These are phyloP conservation scores for Ormia ochracea DNA, from an alignment of 2,888 invertebrate species.

Conservation along the genomic window DNA sequence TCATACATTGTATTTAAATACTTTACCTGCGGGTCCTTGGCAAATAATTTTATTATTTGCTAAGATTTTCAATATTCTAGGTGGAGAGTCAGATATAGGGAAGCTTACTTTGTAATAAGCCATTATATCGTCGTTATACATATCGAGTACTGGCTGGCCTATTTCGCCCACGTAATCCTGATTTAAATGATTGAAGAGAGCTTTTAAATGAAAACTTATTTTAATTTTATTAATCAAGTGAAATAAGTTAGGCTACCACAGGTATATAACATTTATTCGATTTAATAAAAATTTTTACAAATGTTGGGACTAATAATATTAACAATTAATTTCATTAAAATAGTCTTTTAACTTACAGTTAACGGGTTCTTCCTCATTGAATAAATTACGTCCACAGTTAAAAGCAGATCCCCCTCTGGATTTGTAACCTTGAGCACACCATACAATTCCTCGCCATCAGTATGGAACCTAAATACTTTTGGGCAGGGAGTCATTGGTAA, in stretches of 20 bases:
- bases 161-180: constrained; percentile 81
- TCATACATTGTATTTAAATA: constrained; percentile 21
- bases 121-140: constrained; percentile 72
- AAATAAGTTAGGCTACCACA: no score
- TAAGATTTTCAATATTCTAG: constrained; percentile 79
- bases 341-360: constrained; percentile 68
- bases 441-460: constrained; percentile 76
- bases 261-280: no score
- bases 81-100: constrained; percentile 79
- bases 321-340: no score
- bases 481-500: constrained; percentile 75
- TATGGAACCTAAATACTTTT: constrained; percentile 76
- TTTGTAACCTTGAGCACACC: constrained; percentile 76
- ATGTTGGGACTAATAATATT: no score
- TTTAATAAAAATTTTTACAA: no score
- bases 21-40: constrained; percentile 79
- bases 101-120: constrained; percentile 80
- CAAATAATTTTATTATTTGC: constrained; percentile 80
- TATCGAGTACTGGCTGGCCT: constrained; percentile 77
- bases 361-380: constrained; percentile 74
- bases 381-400: constrained; percentile 72
- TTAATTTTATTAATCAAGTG: no score
- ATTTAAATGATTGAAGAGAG: background rate
- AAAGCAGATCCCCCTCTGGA: constrained; percentile 68
- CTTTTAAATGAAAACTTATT: background rate